These are phyloP conservation scores for Lepidurus apus DNA, from an alignment of 1,140 invertebrate genomes.

Conservation along the genomic window DNA sequence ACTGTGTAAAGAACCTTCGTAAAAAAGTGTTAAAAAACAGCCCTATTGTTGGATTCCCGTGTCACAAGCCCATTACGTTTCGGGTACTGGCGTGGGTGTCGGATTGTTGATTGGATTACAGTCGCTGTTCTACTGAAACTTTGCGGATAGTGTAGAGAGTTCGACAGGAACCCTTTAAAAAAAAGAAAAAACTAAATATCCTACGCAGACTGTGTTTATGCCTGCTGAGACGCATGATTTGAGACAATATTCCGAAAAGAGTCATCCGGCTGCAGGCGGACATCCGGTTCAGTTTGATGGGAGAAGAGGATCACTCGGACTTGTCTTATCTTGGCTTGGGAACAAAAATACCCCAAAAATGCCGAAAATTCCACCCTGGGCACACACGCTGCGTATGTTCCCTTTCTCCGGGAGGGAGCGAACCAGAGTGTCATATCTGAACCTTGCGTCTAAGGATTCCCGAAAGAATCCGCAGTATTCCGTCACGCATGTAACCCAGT, in stretches of 20 bases:
- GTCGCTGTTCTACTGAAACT: background rate
- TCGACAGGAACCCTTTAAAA: background rate
- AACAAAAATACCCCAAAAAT: too few species aligned
- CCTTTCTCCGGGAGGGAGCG: background rate
- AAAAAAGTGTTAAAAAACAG: too few species aligned
- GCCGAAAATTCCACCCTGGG: too few species aligned
- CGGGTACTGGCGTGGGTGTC: background rate
- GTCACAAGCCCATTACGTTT: background rate
- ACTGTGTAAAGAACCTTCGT: background rate
- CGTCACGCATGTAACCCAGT: background rate
- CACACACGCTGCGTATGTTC: background rate
- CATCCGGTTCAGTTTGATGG: background rate
- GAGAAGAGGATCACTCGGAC: background rate
- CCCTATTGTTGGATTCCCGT: background rate
- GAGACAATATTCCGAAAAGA: background rate
- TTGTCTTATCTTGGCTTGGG: too few species aligned
- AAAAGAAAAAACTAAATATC: background rate
- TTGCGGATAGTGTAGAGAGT: background rate
- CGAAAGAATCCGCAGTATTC: background rate
- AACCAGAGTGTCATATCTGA: background rate
- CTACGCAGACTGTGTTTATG: background rate
- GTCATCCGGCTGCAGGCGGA: background rate
- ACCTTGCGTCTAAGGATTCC: background rate
- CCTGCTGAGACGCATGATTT: too few species aligned
- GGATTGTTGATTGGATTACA: slow-evolving; percentile 22